phyloP scores from a whole-genome alignment of 2,888 invertebrate genomes.

The Limnephilus rhombicus region DNA sequence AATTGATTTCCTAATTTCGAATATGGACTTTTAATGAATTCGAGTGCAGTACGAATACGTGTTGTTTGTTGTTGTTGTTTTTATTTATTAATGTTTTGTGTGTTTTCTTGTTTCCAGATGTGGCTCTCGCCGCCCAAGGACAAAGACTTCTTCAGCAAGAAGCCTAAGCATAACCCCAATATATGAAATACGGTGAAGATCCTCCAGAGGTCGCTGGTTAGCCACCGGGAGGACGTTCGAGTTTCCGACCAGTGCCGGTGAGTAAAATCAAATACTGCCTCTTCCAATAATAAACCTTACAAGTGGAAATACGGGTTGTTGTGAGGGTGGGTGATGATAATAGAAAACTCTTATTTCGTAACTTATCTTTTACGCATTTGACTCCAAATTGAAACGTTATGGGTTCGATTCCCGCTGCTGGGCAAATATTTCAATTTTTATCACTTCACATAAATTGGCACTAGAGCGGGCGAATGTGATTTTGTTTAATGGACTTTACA shows the following conservation, averaged over 20 bases:
- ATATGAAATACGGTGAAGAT: slow-evolving; percentile 24
- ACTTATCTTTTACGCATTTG: neutral
- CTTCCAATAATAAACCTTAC: neutral
- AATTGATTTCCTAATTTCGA: neutral
- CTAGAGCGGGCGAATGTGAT: neutral
- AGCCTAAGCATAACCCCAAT: neutral
- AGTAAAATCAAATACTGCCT: neutral
- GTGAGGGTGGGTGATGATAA: neutral
- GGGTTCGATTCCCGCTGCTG: neutral
- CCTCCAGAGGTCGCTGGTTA: slow-evolving; percentile 2
- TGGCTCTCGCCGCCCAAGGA: neutral
- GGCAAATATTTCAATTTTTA: too few relatives aligned
- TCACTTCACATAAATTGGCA: neutral
- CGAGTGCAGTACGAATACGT: too few relatives aligned
- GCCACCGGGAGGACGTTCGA: neutral
- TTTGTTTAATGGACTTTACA: too few relatives aligned
- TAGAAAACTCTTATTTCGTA: neutral
- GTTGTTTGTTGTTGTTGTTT: too few relatives aligned
- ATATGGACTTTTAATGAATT: neutral
- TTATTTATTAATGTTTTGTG: neutral
- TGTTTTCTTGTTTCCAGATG: neutral
- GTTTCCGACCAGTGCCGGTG: neutral
- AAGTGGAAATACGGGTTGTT: neutral
- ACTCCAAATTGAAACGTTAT: neutral
- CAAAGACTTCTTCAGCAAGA: neutral